phyloP scores from a whole-genome alignment of 2,113 vertebrate genomes.

The Equus przewalskii region DNA sequence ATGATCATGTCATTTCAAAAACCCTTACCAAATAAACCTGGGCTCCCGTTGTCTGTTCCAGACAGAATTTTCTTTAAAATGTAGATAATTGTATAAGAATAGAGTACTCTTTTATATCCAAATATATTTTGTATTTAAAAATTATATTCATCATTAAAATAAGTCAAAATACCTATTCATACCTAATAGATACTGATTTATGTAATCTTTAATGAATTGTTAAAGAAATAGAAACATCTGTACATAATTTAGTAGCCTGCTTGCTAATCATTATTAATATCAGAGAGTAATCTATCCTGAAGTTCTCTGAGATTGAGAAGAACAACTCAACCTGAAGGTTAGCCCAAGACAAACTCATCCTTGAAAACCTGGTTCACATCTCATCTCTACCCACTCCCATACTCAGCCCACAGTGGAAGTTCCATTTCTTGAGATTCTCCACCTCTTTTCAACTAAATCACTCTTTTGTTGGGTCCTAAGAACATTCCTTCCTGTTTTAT shows the following conservation, averaged over 20 bases:
- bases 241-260: not conserved
- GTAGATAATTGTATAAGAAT: not conserved
- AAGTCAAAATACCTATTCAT: not conserved
- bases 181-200: not conserved
- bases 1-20: not conserved
- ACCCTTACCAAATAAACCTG: not conserved
- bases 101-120: not conserved
- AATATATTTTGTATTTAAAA: constrained; percentile 36
- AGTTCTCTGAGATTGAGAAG: not conserved
- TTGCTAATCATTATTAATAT: not conserved
- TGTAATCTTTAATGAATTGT: not conserved
- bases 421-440: not conserved
- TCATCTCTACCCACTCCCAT: not conserved
- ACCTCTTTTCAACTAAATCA: not conserved
- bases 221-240: not conserved
- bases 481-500: not conserved
- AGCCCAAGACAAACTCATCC: not conserved
- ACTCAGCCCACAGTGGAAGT: not conserved
- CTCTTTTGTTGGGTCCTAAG: not conserved
- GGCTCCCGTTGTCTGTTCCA: not conserved
- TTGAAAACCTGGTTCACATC: not conserved
- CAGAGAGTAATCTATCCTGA: not conserved
- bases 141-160: constrained; percentile 20
- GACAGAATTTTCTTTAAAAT: not conserved
- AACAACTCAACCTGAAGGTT: not conserved